Conservation (phyloP, 1,140 invertebrate species). For the Pygmarrhopalites habei region DNA sequence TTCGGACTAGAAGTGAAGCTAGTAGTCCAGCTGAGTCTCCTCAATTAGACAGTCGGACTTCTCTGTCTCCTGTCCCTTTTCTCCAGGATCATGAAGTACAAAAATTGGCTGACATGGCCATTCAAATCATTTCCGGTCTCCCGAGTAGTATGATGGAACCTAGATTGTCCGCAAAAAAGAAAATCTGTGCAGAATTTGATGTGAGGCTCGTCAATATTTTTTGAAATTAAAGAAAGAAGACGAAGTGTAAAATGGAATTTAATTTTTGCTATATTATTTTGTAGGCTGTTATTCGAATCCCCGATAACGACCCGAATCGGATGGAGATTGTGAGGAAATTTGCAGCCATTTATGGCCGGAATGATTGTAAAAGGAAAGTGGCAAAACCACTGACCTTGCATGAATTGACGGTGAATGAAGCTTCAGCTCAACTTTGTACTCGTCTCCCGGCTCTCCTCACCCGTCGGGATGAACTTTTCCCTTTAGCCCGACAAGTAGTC, state of each 20-base stretch:
- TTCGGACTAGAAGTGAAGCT: conserved; percentile 25
- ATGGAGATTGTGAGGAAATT: conserved; percentile 94
- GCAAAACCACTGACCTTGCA: conserved; percentile 93
- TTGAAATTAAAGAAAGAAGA: conserved; percentile 13
- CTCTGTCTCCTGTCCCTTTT: conserved; percentile 62
- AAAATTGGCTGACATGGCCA: conserved; percentile 71
- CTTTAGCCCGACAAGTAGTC: conserved; percentile 87
- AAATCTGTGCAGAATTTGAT: conserved; percentile 85
- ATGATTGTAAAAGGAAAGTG: conserved; percentile 91
- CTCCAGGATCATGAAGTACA: conserved; percentile 75
- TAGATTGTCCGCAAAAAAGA: conserved; percentile 77
- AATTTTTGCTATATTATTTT: conserved; percentile 30
- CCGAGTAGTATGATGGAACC: conserved; percentile 80
- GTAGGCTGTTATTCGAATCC: conserved; percentile 77
- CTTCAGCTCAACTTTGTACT: conserved; percentile 88
- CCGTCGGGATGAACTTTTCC: conserved; percentile 87
- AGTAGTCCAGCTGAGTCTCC: conserved; percentile 23
- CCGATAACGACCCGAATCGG: conserved; percentile 72
- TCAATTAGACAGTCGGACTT: conserved; percentile 41
- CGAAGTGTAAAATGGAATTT: neutral
- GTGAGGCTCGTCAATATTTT: conserved; percentile 51
- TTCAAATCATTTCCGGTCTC: conserved; percentile 70
- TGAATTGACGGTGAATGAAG: conserved; percentile 94
- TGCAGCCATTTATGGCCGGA: conserved; percentile 90
- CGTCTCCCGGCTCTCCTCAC: conserved; percentile 83